Evolutionary conservation across 2,113 vertebrate genomes (phyloP), one percentile per base, ranked within the genome.

Genomic region (Lipophrys pholis): DNA sequence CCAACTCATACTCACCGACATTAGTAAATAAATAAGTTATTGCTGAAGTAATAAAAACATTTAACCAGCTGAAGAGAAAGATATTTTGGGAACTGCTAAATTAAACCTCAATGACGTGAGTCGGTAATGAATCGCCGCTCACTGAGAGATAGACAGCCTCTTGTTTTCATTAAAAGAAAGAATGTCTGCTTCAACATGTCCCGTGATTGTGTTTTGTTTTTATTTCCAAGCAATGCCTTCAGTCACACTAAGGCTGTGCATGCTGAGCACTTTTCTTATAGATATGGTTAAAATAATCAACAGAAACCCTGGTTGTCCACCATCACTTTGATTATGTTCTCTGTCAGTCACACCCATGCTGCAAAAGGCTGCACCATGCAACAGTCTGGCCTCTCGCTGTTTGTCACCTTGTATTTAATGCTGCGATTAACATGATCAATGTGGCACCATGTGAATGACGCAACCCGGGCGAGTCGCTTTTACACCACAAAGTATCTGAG

Each of bases 271-370:
- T 38, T 72, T 54, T 59, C 2, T 30, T 56, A 66, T 51, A 62
- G 50, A 48, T 71, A 53, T 15, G n/a, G 52, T 49, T 62, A 36
- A 43, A 77, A 35, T 36, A 55, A 75, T 82, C 66, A 75, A 46
- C 51, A 17, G 38, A 39, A 35, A 65, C 21, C 21, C 21, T 77
- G 59, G 48, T 69, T 40, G 63, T 61, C 54, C 45, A 30, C 54
- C 3, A 21, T 80, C 81, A 55, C 61, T 70, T 48, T 71, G 65
- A 74, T 85, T 71, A 69, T 51, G 40, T 41, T 46, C 38, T 42
- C 60, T 65, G 65, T 85, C 77, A 74, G 35, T 76, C 68, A 75
- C 43, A 9, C 17, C 43, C 17, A 61, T 3, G 35, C 8, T 8
- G 7, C 12, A 67, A 69, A 59, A 63, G 65, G 60, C 61, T 16